Percentiles rank a stretch among this genome's conserved stretches.
phyloP scores from a whole-genome alignment of 2,888 invertebrate genomes.

The Neoscelio sp. region DNA sequence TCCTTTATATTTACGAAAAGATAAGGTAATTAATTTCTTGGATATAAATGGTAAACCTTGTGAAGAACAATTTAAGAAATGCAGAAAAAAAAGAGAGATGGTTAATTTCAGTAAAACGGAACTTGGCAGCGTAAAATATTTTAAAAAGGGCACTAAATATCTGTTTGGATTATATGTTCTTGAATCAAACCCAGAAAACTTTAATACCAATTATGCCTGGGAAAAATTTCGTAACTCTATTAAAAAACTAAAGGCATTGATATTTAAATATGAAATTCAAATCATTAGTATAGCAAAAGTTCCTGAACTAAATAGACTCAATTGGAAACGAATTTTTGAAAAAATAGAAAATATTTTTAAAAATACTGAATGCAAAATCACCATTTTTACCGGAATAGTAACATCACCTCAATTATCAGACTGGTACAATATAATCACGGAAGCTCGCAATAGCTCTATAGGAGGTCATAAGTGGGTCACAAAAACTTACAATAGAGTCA shows the following conservation, averaged over 20 bases:
- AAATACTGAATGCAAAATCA: not conserved
- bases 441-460: not conserved
- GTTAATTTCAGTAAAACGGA: not conserved
- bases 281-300: not conserved
- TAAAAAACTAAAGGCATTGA: not conserved
- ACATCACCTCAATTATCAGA: not conserved
- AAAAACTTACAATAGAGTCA: not conserved
- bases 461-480: not conserved
- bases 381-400: not conserved
- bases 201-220: not conserved
- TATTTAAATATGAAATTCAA: not conserved
- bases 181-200: not conserved
- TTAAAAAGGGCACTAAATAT: constrained; percentile 7
- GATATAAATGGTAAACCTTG: not conserved
- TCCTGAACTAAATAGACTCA: not conserved
- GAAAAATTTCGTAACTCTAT: not conserved
- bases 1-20: not conserved
- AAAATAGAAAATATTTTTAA: not conserved
- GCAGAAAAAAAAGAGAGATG: not conserved
- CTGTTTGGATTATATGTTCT: not conserved
- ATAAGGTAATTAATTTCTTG: not conserved
- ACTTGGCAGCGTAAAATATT: not conserved
- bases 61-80: not conserved
- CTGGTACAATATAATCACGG: not conserved
- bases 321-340: not conserved